A percentile compares a stretch with the other conserved stretches of the same genome.
These are phyloP conservation scores for Drepana arcuata DNA, from an alignment of 1,140 invertebrate genomes.

Conservation along the genomic window DNA sequence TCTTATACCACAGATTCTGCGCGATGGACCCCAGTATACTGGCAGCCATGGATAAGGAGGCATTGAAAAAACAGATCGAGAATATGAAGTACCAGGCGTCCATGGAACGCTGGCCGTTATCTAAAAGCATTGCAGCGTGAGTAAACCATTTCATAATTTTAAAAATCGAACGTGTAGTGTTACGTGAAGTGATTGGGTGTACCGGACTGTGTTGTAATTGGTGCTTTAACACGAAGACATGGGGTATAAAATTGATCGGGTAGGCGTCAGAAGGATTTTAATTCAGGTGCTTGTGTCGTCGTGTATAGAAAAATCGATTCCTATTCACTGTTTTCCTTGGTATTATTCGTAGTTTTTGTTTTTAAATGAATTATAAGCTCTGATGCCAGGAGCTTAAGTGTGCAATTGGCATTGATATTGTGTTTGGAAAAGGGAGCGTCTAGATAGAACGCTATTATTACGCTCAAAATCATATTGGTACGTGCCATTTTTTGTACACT, in stretches of 20 bases:
- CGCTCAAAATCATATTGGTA: no score
- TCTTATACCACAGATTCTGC: conserved; percentile 71
- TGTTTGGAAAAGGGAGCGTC: no score
- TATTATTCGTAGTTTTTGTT: no score
- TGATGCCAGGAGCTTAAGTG: no score
- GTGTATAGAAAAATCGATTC: no score
- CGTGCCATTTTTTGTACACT: no score
- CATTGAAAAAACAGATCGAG: conserved; percentile 96
- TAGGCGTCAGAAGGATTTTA: conserved; percentile 27
- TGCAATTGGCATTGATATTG: no score
- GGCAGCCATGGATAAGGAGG: conserved; percentile 96
- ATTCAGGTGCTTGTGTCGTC: no score
- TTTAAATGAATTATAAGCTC: no score
- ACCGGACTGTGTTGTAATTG: conserved; percentile 29
- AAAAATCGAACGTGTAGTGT: conserved; percentile 38
- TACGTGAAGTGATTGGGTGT: conserved; percentile 48
- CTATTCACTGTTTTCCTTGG: no score
- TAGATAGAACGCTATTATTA: no score
- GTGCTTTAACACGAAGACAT: conserved; percentile 32
- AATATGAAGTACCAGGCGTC: conserved; percentile 96
- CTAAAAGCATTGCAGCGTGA: conserved; percentile 95
- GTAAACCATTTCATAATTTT: conserved; percentile 70
- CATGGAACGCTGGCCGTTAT: conserved; percentile 95
- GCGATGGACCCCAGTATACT: conserved; percentile 92
- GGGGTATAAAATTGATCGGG: conserved; percentile 35